These are phyloP conservation scores for Pycnonotus jocosus DNA, from an alignment of 2,113 vertebrate genomes.

Conservation along the genomic window DNA sequence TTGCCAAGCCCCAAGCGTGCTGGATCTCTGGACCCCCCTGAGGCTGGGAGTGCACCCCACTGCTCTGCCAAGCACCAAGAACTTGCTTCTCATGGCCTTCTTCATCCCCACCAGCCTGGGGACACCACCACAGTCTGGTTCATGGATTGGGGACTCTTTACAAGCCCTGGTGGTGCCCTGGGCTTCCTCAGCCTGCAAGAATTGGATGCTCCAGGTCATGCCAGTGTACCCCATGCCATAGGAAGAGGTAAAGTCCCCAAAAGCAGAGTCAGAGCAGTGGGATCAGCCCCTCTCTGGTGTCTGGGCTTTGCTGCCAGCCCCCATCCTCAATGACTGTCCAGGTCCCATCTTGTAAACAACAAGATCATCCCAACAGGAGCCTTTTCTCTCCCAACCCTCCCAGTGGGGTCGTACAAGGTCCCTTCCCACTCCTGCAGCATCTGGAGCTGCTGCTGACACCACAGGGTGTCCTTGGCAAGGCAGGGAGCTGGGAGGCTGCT, in stretches of 20 bases:
- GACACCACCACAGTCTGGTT: accelerated
- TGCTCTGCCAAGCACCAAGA: not conserved
- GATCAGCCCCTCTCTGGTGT: not conserved
- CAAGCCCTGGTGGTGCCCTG: not conserved
- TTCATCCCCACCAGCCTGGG: not conserved
- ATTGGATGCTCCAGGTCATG: accelerated
- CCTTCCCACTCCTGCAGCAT: not conserved
- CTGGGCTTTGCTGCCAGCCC: not conserved
- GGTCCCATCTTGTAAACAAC: accelerated
- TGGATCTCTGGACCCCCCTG: not conserved
- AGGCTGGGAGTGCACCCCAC: accelerated
- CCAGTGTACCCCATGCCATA: accelerated
- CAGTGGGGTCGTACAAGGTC: not conserved
- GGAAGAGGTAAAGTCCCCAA: not conserved
- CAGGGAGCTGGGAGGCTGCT: not conserved
- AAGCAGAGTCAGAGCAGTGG: not conserved
- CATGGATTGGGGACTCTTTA: not conserved
- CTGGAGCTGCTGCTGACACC: not conserved
- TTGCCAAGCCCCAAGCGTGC: accelerated
- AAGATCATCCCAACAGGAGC: accelerated
- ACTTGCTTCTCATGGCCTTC: accelerated
- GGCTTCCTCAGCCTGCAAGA: not conserved
- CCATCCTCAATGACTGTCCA: not conserved
- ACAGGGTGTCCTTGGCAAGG: not conserved
- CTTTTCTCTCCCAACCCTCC: not conserved